A percentile compares a stretch with the other conserved stretches of the same genome.
phyloP scores from a whole-genome alignment of 1,140 invertebrate species.

The Thaumetopoea pityocampa region DNA sequence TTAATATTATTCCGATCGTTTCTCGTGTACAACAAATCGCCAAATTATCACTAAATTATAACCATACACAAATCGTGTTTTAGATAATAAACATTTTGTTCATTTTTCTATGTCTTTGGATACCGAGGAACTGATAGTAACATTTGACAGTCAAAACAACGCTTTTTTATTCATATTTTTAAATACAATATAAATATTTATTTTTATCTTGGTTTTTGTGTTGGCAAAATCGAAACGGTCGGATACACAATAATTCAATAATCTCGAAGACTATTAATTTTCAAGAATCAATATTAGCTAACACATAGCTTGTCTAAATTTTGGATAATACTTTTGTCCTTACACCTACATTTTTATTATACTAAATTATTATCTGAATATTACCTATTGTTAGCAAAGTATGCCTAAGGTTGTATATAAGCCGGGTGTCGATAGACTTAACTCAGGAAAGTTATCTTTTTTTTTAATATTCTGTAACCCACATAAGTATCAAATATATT shows the following conservation, averaged over 20 bases:
- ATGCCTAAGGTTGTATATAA: slow-evolving; percentile 54
- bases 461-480: slow-evolving; percentile 42
- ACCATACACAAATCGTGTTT: too few species aligned
- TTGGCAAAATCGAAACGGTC: slow-evolving; percentile 13
- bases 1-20: slow-evolving; percentile 12
- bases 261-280: slow-evolving; percentile 44
- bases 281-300: slow-evolving; percentile 54
- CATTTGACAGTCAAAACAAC: too few species aligned
- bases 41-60: too few species aligned
- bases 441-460: slow-evolving; percentile 42
- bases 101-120: too few species aligned
- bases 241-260: slow-evolving; percentile 24
- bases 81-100: too few species aligned
- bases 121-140: too few species aligned
- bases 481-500: slow-evolving; percentile 45
- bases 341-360: slow-evolving; percentile 58
- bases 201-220: too few species aligned
- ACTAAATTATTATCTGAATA: slow-evolving; percentile 66
- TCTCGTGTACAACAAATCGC: slow-evolving; percentile 29
- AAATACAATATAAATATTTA: too few species aligned
- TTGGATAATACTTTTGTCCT: slow-evolving; percentile 73
- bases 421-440: slow-evolving; percentile 44
- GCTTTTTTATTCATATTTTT: too few species aligned
- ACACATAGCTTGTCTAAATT: slow-evolving; percentile 70
- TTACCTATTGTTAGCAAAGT: slow-evolving; percentile 55